These are phyloP conservation scores for Pogonognathellus flavescens DNA, from an alignment of 1,140 invertebrate genomes.

Conservation along the genomic window DNA sequence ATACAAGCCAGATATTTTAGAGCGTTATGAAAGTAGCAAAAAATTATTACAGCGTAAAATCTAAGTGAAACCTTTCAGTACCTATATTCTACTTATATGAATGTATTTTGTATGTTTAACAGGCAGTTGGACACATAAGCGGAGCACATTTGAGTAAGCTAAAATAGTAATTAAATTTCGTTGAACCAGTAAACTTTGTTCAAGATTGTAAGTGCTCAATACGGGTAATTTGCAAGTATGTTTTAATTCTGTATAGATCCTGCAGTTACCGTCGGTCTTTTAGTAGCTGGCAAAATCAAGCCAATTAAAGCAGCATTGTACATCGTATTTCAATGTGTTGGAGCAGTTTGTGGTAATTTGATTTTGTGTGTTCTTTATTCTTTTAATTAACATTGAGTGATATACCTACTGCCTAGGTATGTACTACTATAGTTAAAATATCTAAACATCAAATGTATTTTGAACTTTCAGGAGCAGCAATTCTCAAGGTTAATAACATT, in stretches of 20 bases:
- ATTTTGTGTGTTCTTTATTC: neutral
- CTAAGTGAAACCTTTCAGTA: too few relatives aligned
- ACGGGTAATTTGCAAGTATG: neutral
- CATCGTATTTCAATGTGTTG: conserved; percentile 85
- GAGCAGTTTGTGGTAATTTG: conserved; percentile 80
- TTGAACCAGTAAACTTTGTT: neutral
- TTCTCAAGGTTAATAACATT: conserved; percentile 72
- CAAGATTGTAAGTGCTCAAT: neutral
- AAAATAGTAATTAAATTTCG: neutral
- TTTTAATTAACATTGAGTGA: neutral
- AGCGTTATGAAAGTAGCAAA: too few relatives aligned
- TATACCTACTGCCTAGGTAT: too few relatives aligned
- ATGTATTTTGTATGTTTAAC: conserved; percentile 65
- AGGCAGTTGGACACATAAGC: conserved; percentile 88
- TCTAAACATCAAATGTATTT: neutral
- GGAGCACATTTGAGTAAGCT: conserved; percentile 81
- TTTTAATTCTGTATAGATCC: conserved; percentile 55
- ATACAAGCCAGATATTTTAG: too few relatives aligned
- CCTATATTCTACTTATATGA: too few relatives aligned
- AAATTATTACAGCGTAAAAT: too few relatives aligned
- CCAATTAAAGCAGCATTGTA: conserved; percentile 81
- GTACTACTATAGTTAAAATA: too few relatives aligned
- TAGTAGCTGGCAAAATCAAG: conserved; percentile 82
- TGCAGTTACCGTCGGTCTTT: conserved; percentile 73
- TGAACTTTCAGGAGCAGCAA: conserved; percentile 73